Conservation (phyloP, 2,888 invertebrate genomes). For the Coelogynopora nodosa region DNA sequence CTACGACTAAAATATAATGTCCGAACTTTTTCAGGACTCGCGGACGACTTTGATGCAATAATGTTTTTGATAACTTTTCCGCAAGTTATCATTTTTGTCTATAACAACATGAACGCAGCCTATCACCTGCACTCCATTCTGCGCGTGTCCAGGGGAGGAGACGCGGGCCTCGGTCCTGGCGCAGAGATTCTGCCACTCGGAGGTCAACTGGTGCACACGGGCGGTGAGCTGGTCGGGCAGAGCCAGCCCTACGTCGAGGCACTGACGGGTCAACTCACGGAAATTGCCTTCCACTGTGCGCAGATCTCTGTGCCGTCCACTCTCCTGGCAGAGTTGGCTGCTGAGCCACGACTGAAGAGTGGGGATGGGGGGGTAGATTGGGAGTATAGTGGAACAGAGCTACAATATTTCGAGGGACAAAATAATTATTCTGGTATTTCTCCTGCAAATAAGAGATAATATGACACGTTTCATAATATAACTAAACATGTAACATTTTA, state of each 20-base stretch:
- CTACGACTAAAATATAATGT: too few relatives aligned
- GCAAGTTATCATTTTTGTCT: too few relatives aligned
- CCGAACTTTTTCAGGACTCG: too few relatives aligned
- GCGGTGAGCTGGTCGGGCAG: not conserved
- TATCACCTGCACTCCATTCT: not conserved
- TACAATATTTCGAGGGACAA: too few relatives aligned
- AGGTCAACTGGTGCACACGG: not conserved
- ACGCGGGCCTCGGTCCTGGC: not conserved
- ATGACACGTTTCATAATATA: too few relatives aligned
- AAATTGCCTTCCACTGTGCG: slow-evolving; percentile 5
- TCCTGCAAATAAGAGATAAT: too few relatives aligned
- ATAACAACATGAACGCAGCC: not conserved
- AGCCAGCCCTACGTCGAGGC: not conserved
- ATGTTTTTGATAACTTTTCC: too few relatives aligned
- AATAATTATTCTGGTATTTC: too few relatives aligned
- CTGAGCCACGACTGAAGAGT: not conserved
- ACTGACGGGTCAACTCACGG: not conserved
- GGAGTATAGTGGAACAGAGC: too few relatives aligned
- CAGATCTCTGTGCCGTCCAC: not conserved
- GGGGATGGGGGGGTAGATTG: not conserved
- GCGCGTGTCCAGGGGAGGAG: too few relatives aligned
- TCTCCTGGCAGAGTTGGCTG: not conserved
- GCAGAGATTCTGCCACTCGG: not conserved
- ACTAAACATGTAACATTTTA: too few relatives aligned
- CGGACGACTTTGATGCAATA: too few relatives aligned